These are phyloP conservation scores for Teleiodes luculella DNA, from an alignment of 2,888 invertebrate genomes.

Conservation along the genomic window DNA sequence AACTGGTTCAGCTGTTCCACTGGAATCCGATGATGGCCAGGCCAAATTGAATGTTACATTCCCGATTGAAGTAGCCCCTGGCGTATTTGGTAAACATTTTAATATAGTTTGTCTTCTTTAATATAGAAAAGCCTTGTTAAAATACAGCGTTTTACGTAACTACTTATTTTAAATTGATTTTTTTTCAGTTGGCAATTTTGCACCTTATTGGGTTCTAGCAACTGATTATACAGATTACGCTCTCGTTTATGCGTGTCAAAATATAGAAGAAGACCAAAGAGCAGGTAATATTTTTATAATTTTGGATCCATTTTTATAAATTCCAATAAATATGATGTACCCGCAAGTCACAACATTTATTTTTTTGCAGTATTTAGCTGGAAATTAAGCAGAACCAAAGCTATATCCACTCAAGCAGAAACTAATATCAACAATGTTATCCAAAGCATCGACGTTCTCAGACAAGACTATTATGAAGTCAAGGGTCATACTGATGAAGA, in stretches of 20 bases:
- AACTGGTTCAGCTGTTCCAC: constrained; percentile 67
- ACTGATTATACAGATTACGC: constrained; percentile 82
- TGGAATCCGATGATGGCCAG: constrained; percentile 51
- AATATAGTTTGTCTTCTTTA: background rate
- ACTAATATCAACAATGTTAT: constrained; percentile 34
- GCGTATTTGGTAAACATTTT: constrained; percentile 59
- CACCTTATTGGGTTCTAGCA: constrained; percentile 79
- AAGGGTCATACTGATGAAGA: constrained; percentile 43
- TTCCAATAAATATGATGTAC: no score
- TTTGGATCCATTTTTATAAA: no score
- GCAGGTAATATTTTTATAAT: constrained; percentile 48
- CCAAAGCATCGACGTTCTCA: constrained; percentile 37
- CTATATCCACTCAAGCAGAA: constrained; percentile 27
- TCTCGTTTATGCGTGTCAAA: constrained; percentile 82
- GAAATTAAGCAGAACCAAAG: constrained; percentile 52
- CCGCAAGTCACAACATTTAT: background rate
- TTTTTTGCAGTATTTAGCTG: constrained; percentile 45
- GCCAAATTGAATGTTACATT: constrained; percentile 78
- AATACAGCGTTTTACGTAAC: no score
- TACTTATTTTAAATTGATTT: constrained; percentile 3
- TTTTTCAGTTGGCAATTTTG: constrained; percentile 39
- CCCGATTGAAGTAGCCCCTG: constrained; percentile 53
- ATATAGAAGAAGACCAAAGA: constrained; percentile 56
- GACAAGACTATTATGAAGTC: constrained; percentile 39
- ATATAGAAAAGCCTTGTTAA: no score